phyloP scores from a whole-genome alignment of 2,888 invertebrate genomes.

The Dioctria linearis region DNA sequence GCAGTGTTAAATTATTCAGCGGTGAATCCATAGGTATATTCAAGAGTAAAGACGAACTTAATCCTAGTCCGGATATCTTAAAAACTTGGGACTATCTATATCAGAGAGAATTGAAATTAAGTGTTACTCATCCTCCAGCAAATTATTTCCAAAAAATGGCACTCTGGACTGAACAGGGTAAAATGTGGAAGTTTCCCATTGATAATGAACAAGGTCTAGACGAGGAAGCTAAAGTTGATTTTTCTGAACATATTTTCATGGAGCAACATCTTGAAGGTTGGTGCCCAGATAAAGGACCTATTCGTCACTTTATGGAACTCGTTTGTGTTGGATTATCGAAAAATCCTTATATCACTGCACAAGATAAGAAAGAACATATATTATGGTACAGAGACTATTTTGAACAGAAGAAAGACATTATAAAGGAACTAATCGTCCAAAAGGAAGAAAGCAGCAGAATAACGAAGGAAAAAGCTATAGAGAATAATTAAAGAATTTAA shows the following conservation, averaged over 20 bases:
- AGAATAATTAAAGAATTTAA: neutral
- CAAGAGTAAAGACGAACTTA: conserved; percentile 61
- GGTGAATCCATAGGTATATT: conserved; percentile 79
- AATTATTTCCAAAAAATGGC: conserved; percentile 96
- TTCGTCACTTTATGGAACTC: conserved; percentile 97
- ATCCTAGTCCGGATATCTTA: conserved; percentile 68
- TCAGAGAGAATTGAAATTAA: conserved; percentile 78
- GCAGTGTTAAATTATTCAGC: conserved; percentile 77
- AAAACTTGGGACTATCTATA: conserved; percentile 80
- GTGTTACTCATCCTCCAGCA: conserved; percentile 81
- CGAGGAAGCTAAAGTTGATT: conserved; percentile 81
- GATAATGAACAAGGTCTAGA: conserved; percentile 93
- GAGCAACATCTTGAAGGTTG: conserved; percentile 88
- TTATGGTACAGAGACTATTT: conserved; percentile 95
- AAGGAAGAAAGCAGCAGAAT: conserved; percentile 56
- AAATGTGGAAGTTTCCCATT: conserved; percentile 97
- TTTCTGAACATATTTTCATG: conserved; percentile 95
- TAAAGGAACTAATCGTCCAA: conserved; percentile 70
- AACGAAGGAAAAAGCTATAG: conserved; percentile 33
- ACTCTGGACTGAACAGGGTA: conserved; percentile 93
- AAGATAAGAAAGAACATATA: conserved; percentile 91
- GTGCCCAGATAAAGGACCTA: conserved; percentile 92
- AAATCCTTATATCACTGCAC: conserved; percentile 90
- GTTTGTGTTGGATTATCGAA: conserved; percentile 94
- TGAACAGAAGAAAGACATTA: conserved; percentile 81